Base-by-base conservation (phyloP, 2,888 invertebrate genomes). In the Pseudolycoriella hygida region DNA sequence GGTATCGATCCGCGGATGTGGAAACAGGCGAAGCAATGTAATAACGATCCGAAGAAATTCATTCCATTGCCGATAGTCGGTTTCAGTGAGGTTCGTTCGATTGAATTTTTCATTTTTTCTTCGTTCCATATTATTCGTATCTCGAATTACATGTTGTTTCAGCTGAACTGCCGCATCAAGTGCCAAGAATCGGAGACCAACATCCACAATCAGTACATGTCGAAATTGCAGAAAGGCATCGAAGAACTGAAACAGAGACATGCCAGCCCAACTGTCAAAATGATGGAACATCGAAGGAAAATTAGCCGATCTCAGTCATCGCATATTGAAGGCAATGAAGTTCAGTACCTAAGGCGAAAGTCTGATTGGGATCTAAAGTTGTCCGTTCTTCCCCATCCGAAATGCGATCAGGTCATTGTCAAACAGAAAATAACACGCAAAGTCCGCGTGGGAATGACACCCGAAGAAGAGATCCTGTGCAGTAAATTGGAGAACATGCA, bases 61-160 rank as follows among this genome's bases (percentile, higher is more conserved):
- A 81, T 98, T 57, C 97, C 97, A 0, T 86, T 92, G 11, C 90
- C 94, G 0, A 83, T 97, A 63, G 77, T 93, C 51, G 97, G 97
- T 1, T 94, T 96, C 59, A 70, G 74, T 31, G 81, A 83, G 62
- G 67, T 74, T n/a, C n/a, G n/a, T n/a, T n/a, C n/a, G n/a, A n/a
- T n/a, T n/a, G n/a, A n/a, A n/a, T n/a, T n/a, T n/a, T n/a, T n/a
- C n/a, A n/a, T n/a, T n/a, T n/a, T n/a, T n/a, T n/a, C n/a, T n/a
- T n/a, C n/a, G n/a, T n/a, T n/a, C n/a, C n/a, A 43, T n/a, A n/a
- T n/a, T n/a, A n/a, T n/a, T n/a, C n/a, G n/a, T n/a, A n/a, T n/a
- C n/a, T n/a, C n/a, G n/a, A n/a, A n/a, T n/a, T n/a, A n/a, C n/a
- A n/a, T n/a, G n/a, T n/a, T n/a, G n/a, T n/a, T n/a, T 14, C 49